These are phyloP conservation scores for Orchesella cincta DNA, from an alignment of 1,140 invertebrate genomes.

Conservation along the genomic window DNA sequence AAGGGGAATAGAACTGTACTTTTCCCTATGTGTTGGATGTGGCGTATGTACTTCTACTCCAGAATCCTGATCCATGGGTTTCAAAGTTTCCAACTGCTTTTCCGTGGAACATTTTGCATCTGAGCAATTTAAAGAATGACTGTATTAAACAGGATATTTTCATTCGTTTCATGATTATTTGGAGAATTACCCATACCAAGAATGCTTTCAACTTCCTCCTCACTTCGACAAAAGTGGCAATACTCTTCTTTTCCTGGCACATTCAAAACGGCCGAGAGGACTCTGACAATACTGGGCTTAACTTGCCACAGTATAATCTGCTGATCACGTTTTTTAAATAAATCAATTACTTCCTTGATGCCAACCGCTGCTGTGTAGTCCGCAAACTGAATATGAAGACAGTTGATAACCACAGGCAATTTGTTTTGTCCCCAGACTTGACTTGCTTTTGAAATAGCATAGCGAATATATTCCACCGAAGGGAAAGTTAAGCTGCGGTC, in stretches of 20 bases:
- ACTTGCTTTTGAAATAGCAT: constrained; percentile 78
- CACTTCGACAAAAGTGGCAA: constrained; percentile 34
- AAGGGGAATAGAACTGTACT: constrained; percentile 31
- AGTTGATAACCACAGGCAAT: constrained; percentile 78
- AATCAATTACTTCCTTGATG: constrained; percentile 39
- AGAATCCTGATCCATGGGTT: background rate
- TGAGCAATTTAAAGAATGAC: constrained; percentile 1
- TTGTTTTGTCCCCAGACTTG: constrained; percentile 58
- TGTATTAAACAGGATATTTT: background rate
- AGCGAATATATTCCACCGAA: constrained; percentile 80
- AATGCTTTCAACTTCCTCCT: constrained; percentile 42
- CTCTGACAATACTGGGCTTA: constrained; percentile 45
- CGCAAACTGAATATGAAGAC: constrained; percentile 52
- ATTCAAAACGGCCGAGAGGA: constrained; percentile 35
- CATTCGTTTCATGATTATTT: background rate
- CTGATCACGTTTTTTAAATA: constrained; percentile 44
- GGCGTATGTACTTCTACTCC: constrained; percentile 28
- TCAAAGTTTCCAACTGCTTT: background rate
- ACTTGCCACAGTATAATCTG: constrained; percentile 42
- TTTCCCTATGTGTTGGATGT: constrained; percentile 30
- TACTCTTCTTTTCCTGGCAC: background rate
- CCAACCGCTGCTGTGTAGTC: constrained; percentile 49
- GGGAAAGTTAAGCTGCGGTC: constrained; percentile 85
- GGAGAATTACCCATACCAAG: constrained; percentile 36
- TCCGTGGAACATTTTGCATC: background rate